phyloP scores from a whole-genome alignment of 2,797 vertebrate genomes.

The Neosalanx taihuensis region DNA sequence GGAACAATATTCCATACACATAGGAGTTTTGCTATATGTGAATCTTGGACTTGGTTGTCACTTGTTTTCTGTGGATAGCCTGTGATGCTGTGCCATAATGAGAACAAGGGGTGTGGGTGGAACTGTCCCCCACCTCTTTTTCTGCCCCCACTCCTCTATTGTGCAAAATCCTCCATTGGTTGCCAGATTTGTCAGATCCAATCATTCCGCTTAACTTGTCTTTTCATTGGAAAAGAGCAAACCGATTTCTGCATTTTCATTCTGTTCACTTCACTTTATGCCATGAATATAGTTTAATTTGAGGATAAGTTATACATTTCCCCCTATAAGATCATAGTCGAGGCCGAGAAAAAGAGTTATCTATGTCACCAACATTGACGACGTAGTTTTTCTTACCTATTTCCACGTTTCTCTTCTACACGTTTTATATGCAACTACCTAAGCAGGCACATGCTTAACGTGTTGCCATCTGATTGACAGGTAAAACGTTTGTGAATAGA shows the following conservation, averaged over 20 bases:
- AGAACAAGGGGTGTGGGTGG: not conserved
- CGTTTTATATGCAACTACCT: not conserved
- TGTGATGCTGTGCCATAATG: slow-evolving; percentile 31
- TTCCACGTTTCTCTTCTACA: not conserved
- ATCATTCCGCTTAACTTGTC: slow-evolving; percentile 42
- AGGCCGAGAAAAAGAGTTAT: not conserved
- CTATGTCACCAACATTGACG: not conserved
- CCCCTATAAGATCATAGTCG: too few relatives aligned
- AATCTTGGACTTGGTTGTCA: slow-evolving; percentile 44
- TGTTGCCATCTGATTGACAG: too few relatives aligned
- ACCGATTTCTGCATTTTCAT: slow-evolving; percentile 10
- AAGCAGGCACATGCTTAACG: not conserved
- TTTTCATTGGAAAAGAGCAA: slow-evolving; percentile 32
- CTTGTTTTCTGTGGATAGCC: slow-evolving; percentile 37
- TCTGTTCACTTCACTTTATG: not conserved
- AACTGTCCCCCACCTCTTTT: slow-evolving; percentile 33
- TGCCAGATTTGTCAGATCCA: slow-evolving; percentile 33
- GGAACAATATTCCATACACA: slow-evolving; percentile 4
- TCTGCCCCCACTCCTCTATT: slow-evolving; percentile 29
- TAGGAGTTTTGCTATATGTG: slow-evolving; percentile 15
- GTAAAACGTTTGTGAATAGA: not conserved
- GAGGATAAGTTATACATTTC: too few relatives aligned
- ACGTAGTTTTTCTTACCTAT: not conserved
- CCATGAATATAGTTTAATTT: too few relatives aligned
- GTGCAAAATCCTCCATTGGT: slow-evolving; percentile 30